Conservation (phyloP, 2,888 invertebrate species). For the Hesperia comma region DNA sequence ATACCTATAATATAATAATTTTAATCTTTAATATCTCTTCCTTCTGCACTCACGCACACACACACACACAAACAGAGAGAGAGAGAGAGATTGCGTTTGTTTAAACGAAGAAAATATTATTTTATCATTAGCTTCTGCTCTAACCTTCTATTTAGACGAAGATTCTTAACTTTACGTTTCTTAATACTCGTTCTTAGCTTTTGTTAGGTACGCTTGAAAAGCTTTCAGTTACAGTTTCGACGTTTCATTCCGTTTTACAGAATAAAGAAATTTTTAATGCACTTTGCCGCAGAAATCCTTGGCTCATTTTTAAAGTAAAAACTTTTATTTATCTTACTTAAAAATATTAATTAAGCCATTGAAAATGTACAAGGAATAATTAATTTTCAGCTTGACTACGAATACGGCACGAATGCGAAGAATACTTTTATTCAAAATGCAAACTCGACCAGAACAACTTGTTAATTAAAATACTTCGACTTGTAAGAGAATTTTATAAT, state of each 20-base stretch:
- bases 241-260: background rate
- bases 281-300: background rate
- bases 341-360: conserved; percentile 22
- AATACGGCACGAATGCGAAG: conserved; percentile 21
- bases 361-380: conserved; percentile 20
- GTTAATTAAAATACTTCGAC: conserved; percentile 36
- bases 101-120: too few species aligned
- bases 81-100: too few species aligned
- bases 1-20: too few species aligned
- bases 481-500: conserved; percentile 31
- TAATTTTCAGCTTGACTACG: conserved; percentile 20
- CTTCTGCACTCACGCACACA: too few species aligned
- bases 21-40: too few species aligned
- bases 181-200: background rate
- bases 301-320: conserved; percentile 2
- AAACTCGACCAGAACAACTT: conserved; percentile 34
- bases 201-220: background rate
- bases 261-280: conserved; percentile 6
- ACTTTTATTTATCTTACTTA: conserved; percentile 13
- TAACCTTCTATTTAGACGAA: background rate
- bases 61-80: too few species aligned
- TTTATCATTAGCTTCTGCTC: too few species aligned
- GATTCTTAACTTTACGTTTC: background rate
- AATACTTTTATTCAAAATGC: conserved; percentile 32
- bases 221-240: background rate